phyloP scores from a whole-genome alignment of 2,797 vertebrate species.

The Oophaga sylvatica region DNA sequence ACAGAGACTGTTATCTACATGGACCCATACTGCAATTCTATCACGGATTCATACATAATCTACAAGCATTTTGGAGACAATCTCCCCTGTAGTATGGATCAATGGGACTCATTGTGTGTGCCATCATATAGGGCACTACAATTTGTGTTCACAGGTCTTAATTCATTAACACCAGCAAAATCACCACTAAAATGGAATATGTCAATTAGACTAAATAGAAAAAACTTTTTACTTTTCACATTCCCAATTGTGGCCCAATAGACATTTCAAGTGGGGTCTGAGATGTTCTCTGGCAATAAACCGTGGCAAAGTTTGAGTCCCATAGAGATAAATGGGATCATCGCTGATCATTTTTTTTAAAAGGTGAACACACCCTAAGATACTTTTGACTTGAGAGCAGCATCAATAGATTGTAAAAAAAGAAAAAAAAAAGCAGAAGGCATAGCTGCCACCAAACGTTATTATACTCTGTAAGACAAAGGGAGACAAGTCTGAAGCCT shows the following conservation, averaged over 20 bases:
- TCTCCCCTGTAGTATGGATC: not conserved
- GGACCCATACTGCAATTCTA: not conserved
- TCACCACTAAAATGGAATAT: not conserved
- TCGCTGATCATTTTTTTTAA: not conserved
- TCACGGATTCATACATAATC: not conserved
- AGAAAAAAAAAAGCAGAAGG: not conserved
- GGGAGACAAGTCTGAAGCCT: not conserved
- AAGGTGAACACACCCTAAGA: not conserved
- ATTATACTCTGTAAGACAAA: not conserved
- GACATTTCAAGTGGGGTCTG: not conserved
- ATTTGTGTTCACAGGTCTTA: not conserved
- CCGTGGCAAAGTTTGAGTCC: not conserved
- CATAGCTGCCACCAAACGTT: not conserved
- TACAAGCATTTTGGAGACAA: not conserved
- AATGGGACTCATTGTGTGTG: not conserved
- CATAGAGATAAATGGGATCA: not conserved
- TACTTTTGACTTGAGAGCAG: conserved; percentile 3
- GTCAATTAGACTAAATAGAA: not conserved
- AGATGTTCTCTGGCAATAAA: not conserved
- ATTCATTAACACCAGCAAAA: not conserved
- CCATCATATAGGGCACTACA: not conserved
- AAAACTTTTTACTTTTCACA: not conserved
- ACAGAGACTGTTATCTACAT: not conserved
- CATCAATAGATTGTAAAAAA: not conserved
- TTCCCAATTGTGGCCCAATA: not conserved